Base-by-base conservation (phyloP, 2,797 vertebrate species). In the Pogoniulus pusillus region DNA sequence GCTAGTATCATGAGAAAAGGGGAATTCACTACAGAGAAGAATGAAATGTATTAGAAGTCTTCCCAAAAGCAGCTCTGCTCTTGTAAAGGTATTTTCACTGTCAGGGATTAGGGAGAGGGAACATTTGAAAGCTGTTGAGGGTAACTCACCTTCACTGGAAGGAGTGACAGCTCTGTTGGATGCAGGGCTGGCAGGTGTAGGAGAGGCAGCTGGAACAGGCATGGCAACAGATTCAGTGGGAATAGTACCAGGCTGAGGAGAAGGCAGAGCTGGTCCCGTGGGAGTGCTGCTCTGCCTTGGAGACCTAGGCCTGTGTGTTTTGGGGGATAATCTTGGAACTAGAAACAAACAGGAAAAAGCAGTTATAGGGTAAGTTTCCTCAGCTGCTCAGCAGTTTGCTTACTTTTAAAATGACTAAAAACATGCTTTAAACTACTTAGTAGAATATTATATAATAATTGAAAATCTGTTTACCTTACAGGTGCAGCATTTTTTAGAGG, bases 261-360 rank as follows among this genome's bases (percentile, higher is more conserved):
- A 98, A 62, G 98, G 97, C 92, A 98, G 97, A 91, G 98, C 98
- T 93, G 98, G 97, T 74, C 98, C 98, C 37, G 98, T 85, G 74
- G 98, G 97, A 80, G 97, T 95, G 95, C 96, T 98, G 94, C 97
- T 99, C 96, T 99, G 99, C 95, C 99, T 97, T 30, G 99, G 99
- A 83, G 99, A 99, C 93, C 98, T 98, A 89, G 99, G 99, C 96
- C 99, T 98, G 97, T 99, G 99, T 87, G 98, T 98, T 98, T 98
- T 97, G 55, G 97, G 97, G 89, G 96, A 96, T 90, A 97, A 97
- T 96, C 98, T 97, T 14, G 97, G 97, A 95, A 97, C 98, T 98
- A 96, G 77, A 89, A 97, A 96, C 94, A 91, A 95, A 96, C 92
- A 87, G 85, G 82, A 96, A 91, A 97, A 93, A 91, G 58, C 0